phyloP scores from a whole-genome alignment of 2,113 vertebrate species.

The Ptyas mucosa region DNA sequence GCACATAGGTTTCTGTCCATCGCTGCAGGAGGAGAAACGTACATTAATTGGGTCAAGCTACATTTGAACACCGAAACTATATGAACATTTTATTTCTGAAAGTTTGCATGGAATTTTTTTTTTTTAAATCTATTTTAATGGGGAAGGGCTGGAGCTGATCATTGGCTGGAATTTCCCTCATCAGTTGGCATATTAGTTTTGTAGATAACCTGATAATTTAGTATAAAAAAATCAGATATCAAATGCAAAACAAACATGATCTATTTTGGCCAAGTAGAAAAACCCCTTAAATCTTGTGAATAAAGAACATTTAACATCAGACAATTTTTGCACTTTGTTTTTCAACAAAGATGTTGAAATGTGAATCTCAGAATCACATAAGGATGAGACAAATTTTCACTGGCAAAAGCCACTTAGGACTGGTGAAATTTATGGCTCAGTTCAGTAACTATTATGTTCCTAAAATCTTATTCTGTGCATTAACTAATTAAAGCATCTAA shows the following conservation, averaged over 20 bases:
- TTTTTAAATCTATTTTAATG: not conserved
- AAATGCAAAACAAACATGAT: not conserved
- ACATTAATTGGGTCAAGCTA: not conserved
- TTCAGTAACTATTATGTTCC: not conserved
- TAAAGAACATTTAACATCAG: not conserved
- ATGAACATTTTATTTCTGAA: not conserved
- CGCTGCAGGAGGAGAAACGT: slow-evolving; percentile 68
- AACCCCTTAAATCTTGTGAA: not conserved
- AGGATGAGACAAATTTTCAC: not conserved
- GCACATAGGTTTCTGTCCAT: slow-evolving; percentile 97
- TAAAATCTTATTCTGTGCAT: not conserved
- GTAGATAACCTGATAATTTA: not conserved
- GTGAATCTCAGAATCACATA: not conserved
- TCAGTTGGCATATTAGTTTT: too few species aligned
- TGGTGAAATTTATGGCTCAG: not conserved
- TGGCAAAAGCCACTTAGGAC: not conserved
- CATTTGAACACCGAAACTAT: too few species aligned
- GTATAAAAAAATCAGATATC: not conserved
- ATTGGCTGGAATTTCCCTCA: not conserved
- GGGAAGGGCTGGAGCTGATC: not conserved
- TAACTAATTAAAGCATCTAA: not conserved
- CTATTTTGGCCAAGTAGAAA: not conserved
- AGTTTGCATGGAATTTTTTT: too few species aligned
- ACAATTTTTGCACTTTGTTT: not conserved
- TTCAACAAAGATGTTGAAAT: not conserved